Evolutionary conservation across 1,140 invertebrate species (phyloP).

Genomic region (Atta cephalotes): DNA sequence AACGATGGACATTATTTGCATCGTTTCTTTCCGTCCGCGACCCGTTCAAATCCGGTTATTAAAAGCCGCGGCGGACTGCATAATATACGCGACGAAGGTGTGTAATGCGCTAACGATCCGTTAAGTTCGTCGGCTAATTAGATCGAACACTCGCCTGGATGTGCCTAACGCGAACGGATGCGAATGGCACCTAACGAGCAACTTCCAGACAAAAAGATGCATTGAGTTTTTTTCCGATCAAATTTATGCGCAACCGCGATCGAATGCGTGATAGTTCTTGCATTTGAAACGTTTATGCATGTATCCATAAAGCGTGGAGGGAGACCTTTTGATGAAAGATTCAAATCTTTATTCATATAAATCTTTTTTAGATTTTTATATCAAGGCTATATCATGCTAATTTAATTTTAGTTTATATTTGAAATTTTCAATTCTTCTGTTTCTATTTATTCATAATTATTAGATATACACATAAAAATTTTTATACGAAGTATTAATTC

Average conservation of each 20-base stretch:
- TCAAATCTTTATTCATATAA: background rate
- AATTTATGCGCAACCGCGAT: slow-evolving; percentile 58
- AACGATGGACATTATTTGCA: slow-evolving; percentile 27
- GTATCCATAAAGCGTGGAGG: slow-evolving; percentile 37
- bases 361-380: slow-evolving; percentile 5
- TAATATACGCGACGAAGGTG: slow-evolving; percentile 64
- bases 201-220: slow-evolving; percentile 59
- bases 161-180: slow-evolving; percentile 69
- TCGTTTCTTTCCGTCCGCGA: slow-evolving; percentile 31
- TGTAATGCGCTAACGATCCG: slow-evolving; percentile 67
- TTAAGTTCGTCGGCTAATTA: slow-evolving; percentile 72
- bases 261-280: slow-evolving; percentile 62
- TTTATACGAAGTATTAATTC: background rate
- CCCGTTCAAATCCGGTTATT: slow-evolving; percentile 37
- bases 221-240: slow-evolving; percentile 63
- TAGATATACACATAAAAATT: background rate
- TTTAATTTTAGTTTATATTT: background rate
- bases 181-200: slow-evolving; percentile 74
- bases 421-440: background rate
- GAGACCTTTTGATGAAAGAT: slow-evolving; percentile 62
- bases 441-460: background rate
- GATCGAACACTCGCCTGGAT: slow-evolving; percentile 60
- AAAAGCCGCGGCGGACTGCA: slow-evolving; percentile 45
- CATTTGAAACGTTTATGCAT: slow-evolving; percentile 70
- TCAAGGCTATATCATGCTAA: background rate